phyloP scores from a whole-genome alignment of 1,140 invertebrate genomes.

The roundworm (Caenorhabditis elegans) region DNA sequence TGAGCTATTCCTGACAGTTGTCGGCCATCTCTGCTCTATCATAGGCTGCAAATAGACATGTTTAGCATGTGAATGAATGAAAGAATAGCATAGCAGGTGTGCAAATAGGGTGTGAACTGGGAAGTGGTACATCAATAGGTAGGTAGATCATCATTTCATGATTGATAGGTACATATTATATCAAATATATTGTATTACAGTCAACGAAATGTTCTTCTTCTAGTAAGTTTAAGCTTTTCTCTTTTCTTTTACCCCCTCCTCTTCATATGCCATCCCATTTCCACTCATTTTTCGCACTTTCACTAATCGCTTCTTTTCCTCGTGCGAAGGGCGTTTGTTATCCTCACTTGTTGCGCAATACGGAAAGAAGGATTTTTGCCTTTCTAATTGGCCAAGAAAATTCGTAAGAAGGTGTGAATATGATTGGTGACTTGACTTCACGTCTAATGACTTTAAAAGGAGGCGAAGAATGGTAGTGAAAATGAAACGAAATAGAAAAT shows the following conservation, averaged over 20 bases:
- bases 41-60: conserved; percentile 9
- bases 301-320: neutral
- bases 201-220: too few relatives aligned
- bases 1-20: conserved; percentile 18
- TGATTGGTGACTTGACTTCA: too few relatives aligned
- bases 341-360: conserved; percentile 8
- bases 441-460: too few relatives aligned
- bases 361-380: neutral
- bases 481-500: too few relatives aligned
- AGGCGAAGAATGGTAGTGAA: too few relatives aligned
- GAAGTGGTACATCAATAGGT: neutral
- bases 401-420: too few relatives aligned
- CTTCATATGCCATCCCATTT: neutral
- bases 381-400: too few relatives aligned
- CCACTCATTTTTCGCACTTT: conserved; percentile 4
- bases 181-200: too few relatives aligned
- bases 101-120: conserved; percentile 18
- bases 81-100: neutral
- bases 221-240: neutral
- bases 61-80: neutral
- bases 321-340: neutral
- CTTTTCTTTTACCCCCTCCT: neutral
- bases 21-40: conserved; percentile 27
- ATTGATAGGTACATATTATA: neutral
- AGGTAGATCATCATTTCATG: neutral